Base-by-base conservation (phyloP, 2,113 vertebrate species). In the Callipepla californica region DNA sequence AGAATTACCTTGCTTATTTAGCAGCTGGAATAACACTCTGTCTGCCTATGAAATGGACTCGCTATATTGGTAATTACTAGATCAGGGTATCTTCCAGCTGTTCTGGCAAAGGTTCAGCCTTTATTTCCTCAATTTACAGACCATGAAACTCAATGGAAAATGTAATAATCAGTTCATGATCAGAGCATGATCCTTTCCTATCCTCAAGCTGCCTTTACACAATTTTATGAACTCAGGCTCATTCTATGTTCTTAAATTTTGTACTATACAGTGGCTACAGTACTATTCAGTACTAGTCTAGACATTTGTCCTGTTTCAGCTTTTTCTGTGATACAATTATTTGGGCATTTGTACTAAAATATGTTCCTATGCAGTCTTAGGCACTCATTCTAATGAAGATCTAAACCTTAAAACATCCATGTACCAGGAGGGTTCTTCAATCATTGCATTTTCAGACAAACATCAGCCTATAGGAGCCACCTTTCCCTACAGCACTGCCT, bases 1-100 rank as follows among this genome's bases (percentile, higher is more conserved):
- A 84, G 83, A 82, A 50, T 83, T 87, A 73, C 50, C 32, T 67
- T 84, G 16, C 48, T 79, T 91, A 74, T 82, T 91, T 93, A 69
- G 82, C 67, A 92, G 55, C 28, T 82, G 21, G 22, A 90, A 61
- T 82, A 87, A 51, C 30, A 58, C 28, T 48, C 69, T 42, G 51
- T 22, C 58, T 90, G 55, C 21, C 55, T 42, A 58, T 73, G 50
- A 92, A 45, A 66, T 44, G 32, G 55, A 87, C 63, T 69, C 2
- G 0, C 42, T 86, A 5, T 30, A 58, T 28, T 72, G 28, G 53
- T 58, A 93, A 87, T 85, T 93, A 65, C 20, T 89, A 87, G 50
- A 89, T 17, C 30, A 90, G 28, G 57, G 51, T 57, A 72, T 70
- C 32, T 19, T 76, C 58, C 50, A 91, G 45, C 42, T 85, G 32